Conservation (phyloP, 2,113 vertebrate species). For the Cyprinodon tularosa region DNA sequence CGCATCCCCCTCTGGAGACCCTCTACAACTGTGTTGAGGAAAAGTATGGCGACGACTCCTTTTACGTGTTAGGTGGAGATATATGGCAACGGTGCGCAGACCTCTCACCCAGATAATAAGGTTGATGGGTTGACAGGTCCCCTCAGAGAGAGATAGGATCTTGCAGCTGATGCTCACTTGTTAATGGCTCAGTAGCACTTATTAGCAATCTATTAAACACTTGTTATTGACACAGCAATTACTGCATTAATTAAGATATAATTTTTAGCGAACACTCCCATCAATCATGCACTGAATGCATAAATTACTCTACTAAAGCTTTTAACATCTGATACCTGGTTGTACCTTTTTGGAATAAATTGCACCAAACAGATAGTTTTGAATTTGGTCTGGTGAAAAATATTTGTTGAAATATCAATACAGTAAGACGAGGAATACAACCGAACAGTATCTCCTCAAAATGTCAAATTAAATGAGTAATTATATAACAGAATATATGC, state of each 20-base stretch:
- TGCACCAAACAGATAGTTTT: background rate
- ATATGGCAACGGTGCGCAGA: constrained; percentile 63
- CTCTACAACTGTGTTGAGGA: constrained; percentile 30
- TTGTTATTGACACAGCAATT: constrained; percentile 70
- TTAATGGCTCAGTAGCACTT: constrained; percentile 66
- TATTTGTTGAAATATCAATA: too few relatives aligned
- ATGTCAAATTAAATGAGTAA: too few relatives aligned
- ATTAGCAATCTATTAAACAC: constrained; percentile 72
- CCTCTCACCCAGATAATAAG: constrained; percentile 72
- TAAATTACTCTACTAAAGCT: constrained; percentile 19
- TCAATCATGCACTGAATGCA: constrained; percentile 41
- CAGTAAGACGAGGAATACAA: too few relatives aligned
- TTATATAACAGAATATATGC: too few relatives aligned
- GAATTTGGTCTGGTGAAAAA: too few relatives aligned
- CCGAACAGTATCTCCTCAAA: too few relatives aligned
- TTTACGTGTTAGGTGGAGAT: constrained; percentile 67
- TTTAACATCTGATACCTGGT: constrained; percentile 4
- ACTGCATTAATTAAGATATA: constrained; percentile 46
- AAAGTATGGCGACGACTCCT: constrained; percentile 49
- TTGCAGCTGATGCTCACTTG: constrained; percentile 68
- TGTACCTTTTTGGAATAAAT: background rate
- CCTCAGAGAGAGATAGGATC: constrained; percentile 24
- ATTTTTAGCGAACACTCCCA: constrained; percentile 31
- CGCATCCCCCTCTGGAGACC: constrained; percentile 59
- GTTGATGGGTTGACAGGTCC: constrained; percentile 71